A percentile compares a stretch with the other conserved stretches of the same genome.
These are phyloP conservation scores for Drosophila mercatorum DNA, from an alignment of 2,888 invertebrate genomes.

Conservation along the genomic window DNA sequence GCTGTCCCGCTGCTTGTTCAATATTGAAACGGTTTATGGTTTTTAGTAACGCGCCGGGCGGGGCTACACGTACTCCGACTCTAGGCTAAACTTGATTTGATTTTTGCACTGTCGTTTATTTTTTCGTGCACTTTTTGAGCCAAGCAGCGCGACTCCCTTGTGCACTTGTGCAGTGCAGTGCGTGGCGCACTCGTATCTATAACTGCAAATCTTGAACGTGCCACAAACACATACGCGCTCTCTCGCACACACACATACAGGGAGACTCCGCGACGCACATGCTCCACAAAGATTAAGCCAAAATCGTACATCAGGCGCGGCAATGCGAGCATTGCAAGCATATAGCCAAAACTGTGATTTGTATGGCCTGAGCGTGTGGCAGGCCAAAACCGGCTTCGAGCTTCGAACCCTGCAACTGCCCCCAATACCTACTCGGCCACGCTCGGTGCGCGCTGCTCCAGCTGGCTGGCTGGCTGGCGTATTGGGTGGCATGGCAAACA, in stretches of 20 bases:
- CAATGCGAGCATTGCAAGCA: conserved; percentile 54
- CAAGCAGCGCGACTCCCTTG: conserved; percentile 43
- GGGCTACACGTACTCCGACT: conserved; percentile 36
- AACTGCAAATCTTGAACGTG: conserved; percentile 80
- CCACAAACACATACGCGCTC: conserved; percentile 39
- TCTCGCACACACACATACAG: conserved; percentile 8
- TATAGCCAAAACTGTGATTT: conserved; percentile 77
- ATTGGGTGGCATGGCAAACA: conserved; percentile 82
- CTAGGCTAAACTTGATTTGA: conserved; percentile 75
- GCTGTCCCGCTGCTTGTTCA: conserved; percentile 64
- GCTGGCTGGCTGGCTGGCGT: conserved; percentile 37
- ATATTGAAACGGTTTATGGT: conserved; percentile 77
- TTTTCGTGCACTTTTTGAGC: conserved; percentile 38
- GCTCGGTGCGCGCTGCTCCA: background rate
- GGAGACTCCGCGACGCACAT: conserved; percentile 54
- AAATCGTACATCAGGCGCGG: conserved; percentile 75
- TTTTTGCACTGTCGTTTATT: conserved; percentile 53
- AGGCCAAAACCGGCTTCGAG: conserved; percentile 58
- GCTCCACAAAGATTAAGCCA: conserved; percentile 76
- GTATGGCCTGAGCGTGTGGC: conserved; percentile 66
- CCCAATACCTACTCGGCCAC: background rate
- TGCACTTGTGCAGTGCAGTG: conserved; percentile 73
- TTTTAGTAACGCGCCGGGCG: conserved; percentile 63
- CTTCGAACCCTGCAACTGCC: conserved; percentile 10
- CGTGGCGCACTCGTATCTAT: conserved; percentile 73